A percentile compares a stretch with the other conserved stretches of the same genome.
Evolutionary conservation across 2,888 invertebrate genomes (phyloP).

Genomic region (Carcina quercana): DNA sequence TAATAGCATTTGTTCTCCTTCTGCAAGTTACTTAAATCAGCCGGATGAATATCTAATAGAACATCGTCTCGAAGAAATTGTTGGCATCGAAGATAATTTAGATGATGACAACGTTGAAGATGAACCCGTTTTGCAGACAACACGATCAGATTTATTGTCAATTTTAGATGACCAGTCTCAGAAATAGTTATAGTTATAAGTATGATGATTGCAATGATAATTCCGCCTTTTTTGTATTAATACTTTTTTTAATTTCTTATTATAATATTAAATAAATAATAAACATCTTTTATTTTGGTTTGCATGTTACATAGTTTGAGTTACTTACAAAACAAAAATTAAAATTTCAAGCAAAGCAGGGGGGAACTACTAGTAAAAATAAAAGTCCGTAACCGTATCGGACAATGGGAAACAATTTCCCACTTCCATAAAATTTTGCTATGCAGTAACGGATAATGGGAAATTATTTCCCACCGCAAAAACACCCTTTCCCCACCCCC

Average conservation of each 20-base stretch:
- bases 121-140: slow-evolving; percentile 8
- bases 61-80: slow-evolving; percentile 12
- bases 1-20: slow-evolving; percentile 14
- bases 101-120: slow-evolving; percentile 7
- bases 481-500: background rate
- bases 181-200: no score
- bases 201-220: background rate
- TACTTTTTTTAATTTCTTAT: no score
- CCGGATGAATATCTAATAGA: slow-evolving; percentile 10
- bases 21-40: slow-evolving; percentile 11
- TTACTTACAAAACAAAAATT: background rate
- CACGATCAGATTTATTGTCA: slow-evolving; percentile 3
- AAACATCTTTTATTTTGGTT: no score
- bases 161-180: slow-evolving; percentile 3
- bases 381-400: no score
- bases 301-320: no score
- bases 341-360: background rate
- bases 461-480: slow-evolving; percentile 15
- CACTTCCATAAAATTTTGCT: slow-evolving; percentile 10
- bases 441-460: slow-evolving; percentile 12
- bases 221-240: no score
- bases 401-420: slow-evolving; percentile 15
- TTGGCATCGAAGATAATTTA: slow-evolving; percentile 12
- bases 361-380: background rate
- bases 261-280: no score